Evolutionary conservation across 2,888 invertebrate species (phyloP).

Genomic region (Diabrotica balteata): DNA sequence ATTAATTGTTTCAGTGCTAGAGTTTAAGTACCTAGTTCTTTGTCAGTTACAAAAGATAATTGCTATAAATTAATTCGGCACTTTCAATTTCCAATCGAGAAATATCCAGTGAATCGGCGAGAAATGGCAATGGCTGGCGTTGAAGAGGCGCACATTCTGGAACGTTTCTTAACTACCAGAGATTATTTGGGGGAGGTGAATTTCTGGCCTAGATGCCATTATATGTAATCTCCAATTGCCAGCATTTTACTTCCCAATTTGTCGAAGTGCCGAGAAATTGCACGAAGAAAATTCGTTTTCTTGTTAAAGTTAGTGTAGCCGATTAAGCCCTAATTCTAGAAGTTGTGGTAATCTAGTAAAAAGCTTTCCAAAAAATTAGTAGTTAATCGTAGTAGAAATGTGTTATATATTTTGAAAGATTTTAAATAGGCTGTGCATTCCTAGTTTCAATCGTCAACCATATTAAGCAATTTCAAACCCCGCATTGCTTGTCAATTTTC

Average conservation of each 20-base stretch:
- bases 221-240: conserved; percentile 28
- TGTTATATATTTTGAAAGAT: too few relatives aligned
- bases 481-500: too few relatives aligned
- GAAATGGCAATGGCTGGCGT: conserved; percentile 9
- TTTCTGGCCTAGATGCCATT: conserved; percentile 23
- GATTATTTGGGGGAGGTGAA: conserved; percentile 24
- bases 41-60: conserved; percentile 3
- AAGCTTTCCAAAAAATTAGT: too few relatives aligned
- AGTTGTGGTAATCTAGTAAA: too few relatives aligned
- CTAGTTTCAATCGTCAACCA: too few relatives aligned
- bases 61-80: conserved; percentile 20
- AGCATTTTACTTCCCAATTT: conserved; percentile 25
- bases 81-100: conserved; percentile 19
- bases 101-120: neutral
- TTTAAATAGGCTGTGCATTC: too few relatives aligned
- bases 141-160: conserved; percentile 9
- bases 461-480: too few relatives aligned
- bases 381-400: too few relatives aligned
- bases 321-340: neutral
- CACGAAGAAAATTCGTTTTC: conserved; percentile 17
- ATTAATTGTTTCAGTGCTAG: neutral
- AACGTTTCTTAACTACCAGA: conserved; percentile 18
- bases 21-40: neutral
- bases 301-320: neutral
- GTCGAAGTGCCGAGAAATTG: conserved; percentile 23